Conservation (phyloP, 2,888 invertebrate species). For the Andrena trimmerana region DNA sequence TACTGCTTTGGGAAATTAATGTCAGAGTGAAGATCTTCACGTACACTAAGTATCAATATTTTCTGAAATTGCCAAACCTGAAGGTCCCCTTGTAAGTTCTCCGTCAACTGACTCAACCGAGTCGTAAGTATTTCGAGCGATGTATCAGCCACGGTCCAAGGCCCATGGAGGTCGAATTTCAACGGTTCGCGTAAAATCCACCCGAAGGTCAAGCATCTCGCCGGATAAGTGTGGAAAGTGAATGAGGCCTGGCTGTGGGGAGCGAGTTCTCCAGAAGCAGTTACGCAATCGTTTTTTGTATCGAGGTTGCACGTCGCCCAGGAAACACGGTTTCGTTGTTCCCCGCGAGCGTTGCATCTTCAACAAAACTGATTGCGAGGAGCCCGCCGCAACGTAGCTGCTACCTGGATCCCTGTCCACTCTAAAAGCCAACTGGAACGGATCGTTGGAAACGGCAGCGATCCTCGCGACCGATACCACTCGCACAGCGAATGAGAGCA, state of each 20-base stretch:
- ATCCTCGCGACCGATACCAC: neutral
- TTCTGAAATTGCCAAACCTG: too few species aligned
- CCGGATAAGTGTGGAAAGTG: conserved; percentile 54
- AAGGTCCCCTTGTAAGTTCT: too few species aligned
- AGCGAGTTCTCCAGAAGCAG: conserved; percentile 47
- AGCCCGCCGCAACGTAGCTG: neutral
- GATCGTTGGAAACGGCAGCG: neutral
- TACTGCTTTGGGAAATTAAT: too few species aligned
- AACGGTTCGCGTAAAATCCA: conserved; percentile 10
- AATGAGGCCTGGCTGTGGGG: conserved; percentile 48
- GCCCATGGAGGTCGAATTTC: conserved; percentile 10
- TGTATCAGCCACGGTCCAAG: conserved; percentile 2
- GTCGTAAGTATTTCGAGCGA: neutral
- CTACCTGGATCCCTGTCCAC: neutral
- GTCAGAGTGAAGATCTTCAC: too few species aligned
- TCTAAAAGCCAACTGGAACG: conserved; percentile 12
- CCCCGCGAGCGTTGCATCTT: neutral
- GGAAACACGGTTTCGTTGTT: conserved; percentile 25
- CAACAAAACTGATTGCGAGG: neutral
- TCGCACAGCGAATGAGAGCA: conserved; percentile 22
- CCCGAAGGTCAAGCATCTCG: conserved; percentile 46
- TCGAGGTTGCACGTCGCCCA: conserved; percentile 15
- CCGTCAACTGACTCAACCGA: too few species aligned
- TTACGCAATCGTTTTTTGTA: conserved; percentile 48
- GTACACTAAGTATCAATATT: too few species aligned